Evolutionary conservation across 2,113 vertebrate genomes (phyloP), one percentile per base, ranked within the genome.

Genomic region (Prolemur simus): DNA sequence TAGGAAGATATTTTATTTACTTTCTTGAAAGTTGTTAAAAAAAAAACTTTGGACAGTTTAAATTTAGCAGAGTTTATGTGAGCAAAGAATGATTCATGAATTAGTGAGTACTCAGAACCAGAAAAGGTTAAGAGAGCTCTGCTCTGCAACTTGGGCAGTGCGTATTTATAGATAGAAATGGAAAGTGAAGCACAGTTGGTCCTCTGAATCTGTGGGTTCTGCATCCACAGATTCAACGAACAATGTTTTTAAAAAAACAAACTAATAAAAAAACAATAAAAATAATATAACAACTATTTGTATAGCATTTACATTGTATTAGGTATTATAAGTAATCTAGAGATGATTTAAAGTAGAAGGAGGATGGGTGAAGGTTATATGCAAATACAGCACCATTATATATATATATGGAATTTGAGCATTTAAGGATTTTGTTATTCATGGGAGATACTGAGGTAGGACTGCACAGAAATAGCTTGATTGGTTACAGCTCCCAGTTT

Each of bases 41-140:
- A 18, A 76, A 73, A 58, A 83, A 15, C 52, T 83, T 92, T 39
- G 25, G 34, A 66, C 52, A 76, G 71, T 73, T 85, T 78, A 83
- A 49, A 89, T 66, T 93, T 89, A 77, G 21, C 78, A 83, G 49
- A 23, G 60, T 68, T 32, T 69, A 69, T 81, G 34, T 77, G 77
- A 93, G 90, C 21, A 83, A 83, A 76, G 27, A 76, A 76, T 47
- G 73, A 76, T 52, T 93, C 78, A 77, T n/a, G 60, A 93, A 42
- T 83, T 89, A 60, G 85, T 87, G 76, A 74, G 85, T 77, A 84
- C 69, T 89, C 78, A 92, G 84, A 88, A 60, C 25, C 39, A 77
- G 68, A 77, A 93, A 93, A 71, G 69, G 27, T 60, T 88, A 3
- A n/a, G 90, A 45, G 71, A 84, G 21, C 60, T 78, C 29, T 27